Percentiles rank a stretch among this genome's conserved stretches.
Evolutionary conservation across 2,113 vertebrate genomes (phyloP).

Genomic region (Lycaon pictus): DNA sequence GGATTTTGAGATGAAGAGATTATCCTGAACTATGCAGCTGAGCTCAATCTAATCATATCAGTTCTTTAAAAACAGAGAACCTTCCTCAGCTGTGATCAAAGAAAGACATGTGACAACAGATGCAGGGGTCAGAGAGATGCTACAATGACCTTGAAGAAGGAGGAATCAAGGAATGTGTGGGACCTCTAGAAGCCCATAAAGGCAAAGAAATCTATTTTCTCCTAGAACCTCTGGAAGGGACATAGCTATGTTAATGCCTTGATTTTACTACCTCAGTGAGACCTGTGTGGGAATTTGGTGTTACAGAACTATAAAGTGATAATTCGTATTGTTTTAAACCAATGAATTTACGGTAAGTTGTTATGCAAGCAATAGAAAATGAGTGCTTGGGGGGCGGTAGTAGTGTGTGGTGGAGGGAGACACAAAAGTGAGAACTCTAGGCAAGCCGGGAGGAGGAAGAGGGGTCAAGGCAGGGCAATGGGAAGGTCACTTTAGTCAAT

Average conservation of each 20-base stretch:
- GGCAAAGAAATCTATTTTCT: background rate
- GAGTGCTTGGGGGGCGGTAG: background rate
- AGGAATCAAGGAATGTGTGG: background rate
- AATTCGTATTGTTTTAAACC: background rate
- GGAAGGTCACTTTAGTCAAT: background rate
- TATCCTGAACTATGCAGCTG: background rate
- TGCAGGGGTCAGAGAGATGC: background rate
- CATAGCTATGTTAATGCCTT: background rate
- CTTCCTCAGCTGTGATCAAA: background rate
- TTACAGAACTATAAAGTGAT: background rate
- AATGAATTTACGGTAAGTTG: background rate
- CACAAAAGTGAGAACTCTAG: background rate
- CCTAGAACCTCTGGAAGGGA: background rate
- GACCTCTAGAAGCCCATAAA: background rate
- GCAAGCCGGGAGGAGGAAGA: background rate
- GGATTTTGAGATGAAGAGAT: background rate
- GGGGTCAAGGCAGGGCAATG: background rate
- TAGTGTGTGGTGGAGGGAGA: background rate
- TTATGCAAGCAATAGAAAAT: constrained; percentile 3
- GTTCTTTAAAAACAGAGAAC: background rate
- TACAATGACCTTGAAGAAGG: background rate
- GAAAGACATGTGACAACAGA: background rate
- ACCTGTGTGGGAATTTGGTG: background rate
- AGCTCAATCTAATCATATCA: background rate
- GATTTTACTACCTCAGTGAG: constrained; percentile 26